phyloP scores from a whole-genome alignment of 2,113 vertebrate genomes.

The Lampris megalopsis region DNA sequence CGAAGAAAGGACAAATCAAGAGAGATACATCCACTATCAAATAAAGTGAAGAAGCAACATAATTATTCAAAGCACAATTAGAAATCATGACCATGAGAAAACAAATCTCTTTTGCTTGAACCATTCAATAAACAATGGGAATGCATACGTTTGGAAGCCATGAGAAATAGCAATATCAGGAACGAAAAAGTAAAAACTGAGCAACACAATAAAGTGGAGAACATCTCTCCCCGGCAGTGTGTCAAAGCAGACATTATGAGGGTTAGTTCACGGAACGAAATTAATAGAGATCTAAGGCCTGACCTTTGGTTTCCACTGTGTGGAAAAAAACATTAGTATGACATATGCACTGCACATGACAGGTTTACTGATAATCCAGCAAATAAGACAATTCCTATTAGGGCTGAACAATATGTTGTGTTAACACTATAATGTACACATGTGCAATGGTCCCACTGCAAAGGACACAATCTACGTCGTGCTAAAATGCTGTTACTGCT shows the following conservation, averaged over 20 bases:
- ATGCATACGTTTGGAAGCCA: constrained; percentile 57
- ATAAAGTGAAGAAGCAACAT: constrained; percentile 48
- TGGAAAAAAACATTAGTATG: constrained; percentile 38
- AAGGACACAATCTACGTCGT: too few relatives aligned
- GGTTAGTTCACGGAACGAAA: constrained; percentile 77
- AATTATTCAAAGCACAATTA: constrained; percentile 32
- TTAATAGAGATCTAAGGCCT: constrained; percentile 68
- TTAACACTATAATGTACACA: too few relatives aligned
- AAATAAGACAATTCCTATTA: constrained; percentile 37
- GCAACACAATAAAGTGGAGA: constrained; percentile 57
- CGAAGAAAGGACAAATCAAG: constrained; percentile 36
- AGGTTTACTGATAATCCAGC: constrained; percentile 48
- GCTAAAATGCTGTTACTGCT: too few relatives aligned
- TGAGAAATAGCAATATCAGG: constrained; percentile 16
- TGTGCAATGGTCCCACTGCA: too few relatives aligned
- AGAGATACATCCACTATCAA: constrained; percentile 48
- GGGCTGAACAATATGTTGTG: too few relatives aligned
- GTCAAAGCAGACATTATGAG: constrained; percentile 76
- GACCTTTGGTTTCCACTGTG: constrained; percentile 61
- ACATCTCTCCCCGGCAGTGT: constrained; percentile 54
- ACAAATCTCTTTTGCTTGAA: constrained; percentile 11
- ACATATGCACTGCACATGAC: constrained; percentile 57
- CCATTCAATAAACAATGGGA: constrained; percentile 38
- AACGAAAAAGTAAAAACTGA: constrained; percentile 23
- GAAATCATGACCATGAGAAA: constrained; percentile 15